Conservation (phyloP, 1,140 invertebrate genomes). For the Drosophila mojavensis region DNA sequence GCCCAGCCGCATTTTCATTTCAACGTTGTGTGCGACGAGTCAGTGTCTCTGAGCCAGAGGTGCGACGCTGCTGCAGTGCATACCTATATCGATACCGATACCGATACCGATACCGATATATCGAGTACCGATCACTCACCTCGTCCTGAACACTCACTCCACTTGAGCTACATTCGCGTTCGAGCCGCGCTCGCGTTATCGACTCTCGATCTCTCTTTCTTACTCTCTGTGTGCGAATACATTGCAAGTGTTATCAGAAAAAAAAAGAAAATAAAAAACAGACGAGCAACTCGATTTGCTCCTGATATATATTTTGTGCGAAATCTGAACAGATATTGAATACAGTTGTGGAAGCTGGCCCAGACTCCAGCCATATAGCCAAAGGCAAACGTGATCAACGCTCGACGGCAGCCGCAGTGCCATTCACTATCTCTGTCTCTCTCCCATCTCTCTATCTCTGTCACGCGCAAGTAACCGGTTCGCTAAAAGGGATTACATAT, state of each 20-base stretch:
- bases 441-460: not conserved
- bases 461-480: not conserved
- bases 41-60: slow-evolving; percentile 47
- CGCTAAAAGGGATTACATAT: slow-evolving; percentile 52
- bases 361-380: not conserved
- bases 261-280: slow-evolving; percentile 27
- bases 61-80: slow-evolving; percentile 40
- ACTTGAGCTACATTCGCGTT: slow-evolving; percentile 6
- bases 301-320: slow-evolving; percentile 59
- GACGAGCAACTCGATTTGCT: slow-evolving; percentile 47
- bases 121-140: slow-evolving; percentile 12
- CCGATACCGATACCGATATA: slow-evolving; percentile 13
- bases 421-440: slow-evolving; percentile 35
- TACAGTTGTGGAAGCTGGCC: not conserved
- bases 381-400: slow-evolving; percentile 21
- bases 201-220: not conserved
- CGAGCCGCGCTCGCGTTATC: slow-evolving; percentile 29
- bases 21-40: slow-evolving; percentile 73
- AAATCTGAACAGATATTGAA: slow-evolving; percentile 43
- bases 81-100: slow-evolving; percentile 16
- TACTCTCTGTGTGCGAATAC: slow-evolving; percentile 12
- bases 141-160: slow-evolving; percentile 31
- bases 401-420: slow-evolving; percentile 56
- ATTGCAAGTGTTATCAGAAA: slow-evolving; percentile 3
- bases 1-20: slow-evolving; percentile 82